Base-by-base conservation (phyloP, 2,113 vertebrate species). In the Salvator merianae region DNA sequence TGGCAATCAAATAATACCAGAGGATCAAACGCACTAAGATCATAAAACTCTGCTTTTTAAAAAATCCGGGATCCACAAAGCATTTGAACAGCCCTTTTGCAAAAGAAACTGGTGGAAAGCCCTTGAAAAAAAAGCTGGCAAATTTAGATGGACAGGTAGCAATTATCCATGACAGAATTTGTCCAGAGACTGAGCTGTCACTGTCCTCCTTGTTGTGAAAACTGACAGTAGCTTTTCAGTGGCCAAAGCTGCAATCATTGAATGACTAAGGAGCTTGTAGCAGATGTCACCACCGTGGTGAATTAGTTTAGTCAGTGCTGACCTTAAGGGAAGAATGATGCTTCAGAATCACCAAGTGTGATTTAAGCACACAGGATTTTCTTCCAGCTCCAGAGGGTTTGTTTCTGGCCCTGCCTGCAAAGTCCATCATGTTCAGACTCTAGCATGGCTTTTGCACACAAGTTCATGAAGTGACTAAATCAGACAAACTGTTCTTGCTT, bases 21-120 rank as follows among this genome's bases (percentile, higher is more conserved):
- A 47, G 28, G 28, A 22, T n/a, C 26, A 47, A 30, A 6, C 26
- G 30, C 16, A 2, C 2, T 24, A 2, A 63, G 20, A 20, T n/a
- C 59, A 40, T 68, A 38, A 59, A 77, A 77, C 22, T 24, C 65
- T 32, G 36, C 32, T 34, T 69, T 66, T 34, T 22, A 77, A 38
- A 59, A 59, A 59, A 4, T 40, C 34, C 32, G 66, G 40, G 75
- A n/a, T 77, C 47, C 53, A 22, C 26, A 30, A 28, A 70, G 36
- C 47, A 68, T 77, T n/a, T 38, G 34, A 68, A 66, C 40, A 30
- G n/a, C 8, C 71, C 30, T 34, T 70, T 90, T 30, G n/a, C 30
- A n/a, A 26, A 28, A 86, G 81, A 87, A 87, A 90, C 66, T 34
- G 65, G 50, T 24, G n/a, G 86, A 85, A 84, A 47, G 26, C 79